Conservation (phyloP, 2,888 invertebrate genomes). For the Eristalis intricaria region DNA sequence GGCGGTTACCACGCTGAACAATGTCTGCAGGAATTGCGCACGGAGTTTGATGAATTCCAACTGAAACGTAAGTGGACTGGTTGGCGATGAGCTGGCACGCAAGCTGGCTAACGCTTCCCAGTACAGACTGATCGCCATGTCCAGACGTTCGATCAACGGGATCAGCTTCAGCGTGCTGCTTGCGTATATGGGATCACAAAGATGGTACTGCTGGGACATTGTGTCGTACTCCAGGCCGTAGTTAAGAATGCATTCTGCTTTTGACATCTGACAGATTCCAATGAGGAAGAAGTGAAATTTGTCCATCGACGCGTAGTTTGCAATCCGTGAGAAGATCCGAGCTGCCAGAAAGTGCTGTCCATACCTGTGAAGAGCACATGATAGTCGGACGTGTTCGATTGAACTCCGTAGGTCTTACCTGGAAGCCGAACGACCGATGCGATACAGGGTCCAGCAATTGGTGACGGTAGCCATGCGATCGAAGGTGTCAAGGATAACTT, state of each 20-base stretch:
- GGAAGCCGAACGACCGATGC: conserved; percentile 92
- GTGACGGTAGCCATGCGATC: conserved; percentile 83
- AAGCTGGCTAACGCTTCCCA: conserved; percentile 85
- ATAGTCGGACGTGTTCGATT: not conserved
- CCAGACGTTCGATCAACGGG: conserved; percentile 82
- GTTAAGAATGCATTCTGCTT: conserved; percentile 87
- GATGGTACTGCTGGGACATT: conserved; percentile 78
- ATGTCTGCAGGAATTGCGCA: conserved; percentile 87
- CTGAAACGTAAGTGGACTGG: conserved; percentile 84
- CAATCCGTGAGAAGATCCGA: conserved; percentile 84
- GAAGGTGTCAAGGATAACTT: conserved; percentile 84
- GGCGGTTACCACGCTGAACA: conserved; percentile 81
- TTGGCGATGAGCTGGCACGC: conserved; percentile 82
- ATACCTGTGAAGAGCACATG: conserved; percentile 82
- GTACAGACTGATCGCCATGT: conserved; percentile 84
- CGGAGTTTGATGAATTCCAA: conserved; percentile 89
- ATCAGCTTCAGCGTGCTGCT: conserved; percentile 74
- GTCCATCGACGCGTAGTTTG: conserved; percentile 90
- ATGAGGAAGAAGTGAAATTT: conserved; percentile 94
- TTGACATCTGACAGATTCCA: conserved; percentile 89
- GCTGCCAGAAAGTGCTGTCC: conserved; percentile 90
- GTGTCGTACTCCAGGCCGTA: conserved; percentile 82
- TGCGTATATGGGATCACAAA: conserved; percentile 77
- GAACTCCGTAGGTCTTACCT: conserved; percentile 79
- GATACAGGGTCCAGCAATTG: conserved; percentile 92